phyloP scores from a whole-genome alignment of 2,888 invertebrate genomes.

The Agonopterix arenella region DNA sequence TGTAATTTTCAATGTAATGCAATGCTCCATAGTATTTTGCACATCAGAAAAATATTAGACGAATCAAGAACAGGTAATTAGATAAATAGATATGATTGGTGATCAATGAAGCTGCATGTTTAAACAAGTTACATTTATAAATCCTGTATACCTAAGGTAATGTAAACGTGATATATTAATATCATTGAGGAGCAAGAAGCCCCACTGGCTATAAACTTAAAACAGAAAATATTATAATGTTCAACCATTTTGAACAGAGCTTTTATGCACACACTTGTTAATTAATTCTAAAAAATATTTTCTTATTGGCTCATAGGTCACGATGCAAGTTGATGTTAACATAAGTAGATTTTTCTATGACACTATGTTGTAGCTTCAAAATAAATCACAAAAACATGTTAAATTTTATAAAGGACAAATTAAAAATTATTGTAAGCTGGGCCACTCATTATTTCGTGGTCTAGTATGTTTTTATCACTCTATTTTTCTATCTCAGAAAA shows the following conservation, averaged over 20 bases:
- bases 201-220: neutral
- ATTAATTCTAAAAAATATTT: conserved; percentile 60
- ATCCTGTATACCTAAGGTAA: too few species aligned
- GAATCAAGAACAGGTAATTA: too few species aligned
- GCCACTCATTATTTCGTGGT: conserved; percentile 40
- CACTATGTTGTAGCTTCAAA: conserved; percentile 22
- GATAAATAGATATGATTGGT: too few species aligned
- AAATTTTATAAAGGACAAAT: conserved; percentile 6
- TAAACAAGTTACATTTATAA: too few species aligned
- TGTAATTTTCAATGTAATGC: too few species aligned
- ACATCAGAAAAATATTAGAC: too few species aligned
- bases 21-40: too few species aligned
- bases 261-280: conserved; percentile 54
- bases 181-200: neutral
- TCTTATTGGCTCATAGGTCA: conserved; percentile 40
- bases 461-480: conserved; percentile 53
- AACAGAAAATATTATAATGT: neutral
- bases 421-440: conserved; percentile 27
- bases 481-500: conserved; percentile 62
- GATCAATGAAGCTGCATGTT: too few species aligned
- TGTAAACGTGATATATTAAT: neutral
- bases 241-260: conserved; percentile 35
- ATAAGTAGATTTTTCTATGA: conserved; percentile 40
- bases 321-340: conserved; percentile 22
- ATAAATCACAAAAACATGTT: conserved; percentile 16